Evolutionary conservation across 2,888 invertebrate species (phyloP), one percentile per base, ranked within the genome.

Genomic region (Aleiodes alternator): DNA sequence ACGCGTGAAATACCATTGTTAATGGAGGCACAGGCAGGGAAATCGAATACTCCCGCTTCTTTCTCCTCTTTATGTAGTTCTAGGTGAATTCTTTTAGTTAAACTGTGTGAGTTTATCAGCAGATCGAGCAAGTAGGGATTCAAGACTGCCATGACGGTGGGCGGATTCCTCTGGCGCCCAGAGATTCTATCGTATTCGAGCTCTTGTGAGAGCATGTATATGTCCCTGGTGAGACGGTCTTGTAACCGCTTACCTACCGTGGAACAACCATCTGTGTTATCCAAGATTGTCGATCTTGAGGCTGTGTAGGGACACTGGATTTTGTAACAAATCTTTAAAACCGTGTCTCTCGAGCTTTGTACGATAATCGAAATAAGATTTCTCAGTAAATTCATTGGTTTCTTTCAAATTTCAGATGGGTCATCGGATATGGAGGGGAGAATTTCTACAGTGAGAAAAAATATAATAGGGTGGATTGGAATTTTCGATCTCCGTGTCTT

Each of bases 121-220:
- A 73, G 76, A 76, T 76, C 79, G 76, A 76, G 73, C 73, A 78
- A 73, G 73, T 69, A 73, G 74, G 69, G 75, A 78, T 79, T 80
- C 79, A 78, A 77, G 75, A 72, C 76, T 38, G 74, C 75, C 38
- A 66, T 77, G 76, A 61, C 78, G 75, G 80, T 82, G 80, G 82
- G 82, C 81, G 82, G 82, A 81, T 81, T 80, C 80, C 80, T 51
- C 50, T 80, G 82, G 83, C 82, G 81, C 81, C 83, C 78, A 78
- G 80, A 81, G 83, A 82, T 83, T 82, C 80, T 82, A 83, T 83
- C 83, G 79, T 79, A 78, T 61, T 77, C 73, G 74, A 51, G 73
- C 64, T 77, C 73, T 69, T 57, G 66, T 59, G 69, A 77, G 73
- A 75, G 69, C 76, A 76, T 77, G 51, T 53, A 68, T 64, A 48